These are phyloP conservation scores for Atherinomorus stipes DNA, from an alignment of 2,113 vertebrate species.

Conservation along the genomic window DNA sequence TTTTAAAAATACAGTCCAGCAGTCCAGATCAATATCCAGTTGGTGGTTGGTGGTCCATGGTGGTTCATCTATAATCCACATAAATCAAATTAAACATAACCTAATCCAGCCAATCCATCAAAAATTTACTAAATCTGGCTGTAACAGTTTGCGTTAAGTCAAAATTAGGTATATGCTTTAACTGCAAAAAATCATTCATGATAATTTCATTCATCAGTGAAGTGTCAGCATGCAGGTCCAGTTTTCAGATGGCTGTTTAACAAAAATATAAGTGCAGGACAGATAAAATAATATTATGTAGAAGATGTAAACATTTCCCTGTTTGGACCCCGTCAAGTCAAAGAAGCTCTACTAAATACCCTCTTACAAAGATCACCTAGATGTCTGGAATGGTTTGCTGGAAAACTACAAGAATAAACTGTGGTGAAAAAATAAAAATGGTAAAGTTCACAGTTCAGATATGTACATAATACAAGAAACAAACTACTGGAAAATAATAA, in stretches of 20 bases:
- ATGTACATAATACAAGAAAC: slow-evolving; percentile 48
- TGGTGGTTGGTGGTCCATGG: too few relatives aligned
- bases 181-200: too few relatives aligned
- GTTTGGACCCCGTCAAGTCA: neutral
- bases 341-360: neutral
- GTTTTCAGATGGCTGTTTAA: slow-evolving; percentile 31
- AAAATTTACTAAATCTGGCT: too few relatives aligned
- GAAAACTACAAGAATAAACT: neutral
- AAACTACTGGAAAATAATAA: slow-evolving; percentile 14
- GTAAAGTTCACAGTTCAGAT: slow-evolving; percentile 38
- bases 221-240: too few relatives aligned
- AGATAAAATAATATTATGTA: neutral
- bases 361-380: neutral
- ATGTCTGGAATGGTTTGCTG: slow-evolving; percentile 7
- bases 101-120: too few relatives aligned
- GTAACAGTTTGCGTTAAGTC: neutral
- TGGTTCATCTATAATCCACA: too few relatives aligned
- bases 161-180: neutral
- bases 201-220: neutral
- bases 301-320: slow-evolving; percentile 29
- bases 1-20: too few relatives aligned
- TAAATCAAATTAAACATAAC: too few relatives aligned
- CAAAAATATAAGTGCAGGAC: slow-evolving; percentile 25
- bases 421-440: neutral
- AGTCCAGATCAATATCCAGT: too few relatives aligned